A percentile compares a stretch with the other conserved stretches of the same genome.
These are phyloP conservation scores for Drosophila nikananu DNA, from an alignment of 1,140 invertebrate genomes.

Conservation along the genomic window DNA sequence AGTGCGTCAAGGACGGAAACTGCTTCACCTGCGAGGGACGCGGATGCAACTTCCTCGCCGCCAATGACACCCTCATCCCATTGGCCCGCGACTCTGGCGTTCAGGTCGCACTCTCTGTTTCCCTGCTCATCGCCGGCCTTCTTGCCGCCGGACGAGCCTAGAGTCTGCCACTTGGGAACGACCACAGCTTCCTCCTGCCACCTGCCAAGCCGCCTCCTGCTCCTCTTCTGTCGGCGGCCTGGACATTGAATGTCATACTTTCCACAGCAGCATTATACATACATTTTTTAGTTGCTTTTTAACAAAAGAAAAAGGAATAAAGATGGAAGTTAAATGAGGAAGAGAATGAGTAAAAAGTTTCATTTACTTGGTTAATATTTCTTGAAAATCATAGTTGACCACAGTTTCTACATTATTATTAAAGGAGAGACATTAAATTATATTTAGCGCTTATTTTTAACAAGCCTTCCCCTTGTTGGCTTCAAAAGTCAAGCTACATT, in stretches of 20 bases:
- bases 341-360: neutral
- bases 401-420: neutral
- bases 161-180: neutral
- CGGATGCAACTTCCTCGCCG: constrained; percentile 70
- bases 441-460: neutral
- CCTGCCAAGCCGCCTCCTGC: neutral
- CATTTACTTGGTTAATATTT: neutral
- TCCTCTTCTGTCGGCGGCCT: neutral
- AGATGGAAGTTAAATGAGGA: constrained; percentile 11
- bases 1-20: constrained; percentile 64
- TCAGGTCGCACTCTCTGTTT: constrained; percentile 33
- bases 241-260: constrained; percentile 4
- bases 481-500: neutral
- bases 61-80: constrained; percentile 61
- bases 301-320: constrained; percentile 23
- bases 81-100: constrained; percentile 69
- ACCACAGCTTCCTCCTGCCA: constrained; percentile 9
- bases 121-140: constrained; percentile 41
- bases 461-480: neutral
- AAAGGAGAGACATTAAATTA: neutral
- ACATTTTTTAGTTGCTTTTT: constrained; percentile 14
- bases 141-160: constrained; percentile 41
- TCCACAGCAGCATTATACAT: constrained; percentile 10
- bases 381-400: neutral
- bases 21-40: constrained; percentile 74